A percentile compares a stretch with the other conserved stretches of the same genome.
These are phyloP conservation scores for Coregonus sp. DNA, from an alignment of 2,797 vertebrate species.

Conservation along the genomic window DNA sequence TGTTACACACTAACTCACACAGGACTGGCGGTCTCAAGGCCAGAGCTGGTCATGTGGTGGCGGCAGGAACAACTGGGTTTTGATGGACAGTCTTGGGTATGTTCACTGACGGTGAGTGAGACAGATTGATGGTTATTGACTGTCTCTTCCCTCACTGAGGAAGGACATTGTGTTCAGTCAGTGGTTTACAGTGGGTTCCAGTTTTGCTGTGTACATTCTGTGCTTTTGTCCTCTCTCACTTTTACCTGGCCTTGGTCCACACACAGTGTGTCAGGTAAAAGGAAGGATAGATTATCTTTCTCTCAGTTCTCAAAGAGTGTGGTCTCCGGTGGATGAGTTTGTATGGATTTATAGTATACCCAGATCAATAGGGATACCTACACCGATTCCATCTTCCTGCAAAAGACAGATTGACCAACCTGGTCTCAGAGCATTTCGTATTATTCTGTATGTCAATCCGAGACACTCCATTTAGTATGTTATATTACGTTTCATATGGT, in stretches of 20 bases:
- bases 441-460: too few relatives aligned
- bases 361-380: conserved; percentile 1
- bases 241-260: conserved; percentile 14
- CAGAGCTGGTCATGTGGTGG: too few relatives aligned
- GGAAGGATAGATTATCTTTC: conserved; percentile 48
- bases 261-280: conserved; percentile 51
- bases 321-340: conserved; percentile 34
- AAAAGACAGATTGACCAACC: background rate
- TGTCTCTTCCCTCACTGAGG: conserved; percentile 10
- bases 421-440: too few relatives aligned
- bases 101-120: background rate
- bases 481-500: too few relatives aligned
- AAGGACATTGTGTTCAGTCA: conserved; percentile 30
- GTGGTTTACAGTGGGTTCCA: background rate
- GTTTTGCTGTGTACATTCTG: conserved; percentile 26
- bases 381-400: background rate
- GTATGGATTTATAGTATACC: conserved; percentile 22
- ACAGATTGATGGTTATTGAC: conserved; percentile 10
- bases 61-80: too few relatives aligned
- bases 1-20: background rate
- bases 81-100: background rate
- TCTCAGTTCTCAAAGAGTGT: conserved; percentile 34
- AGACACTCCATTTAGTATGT: too few relatives aligned
- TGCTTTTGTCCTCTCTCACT: conserved; percentile 3
- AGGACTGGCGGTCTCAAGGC: too few relatives aligned